Conservation (phyloP, 2,888 invertebrate species). For the Plebejus argus region DNA sequence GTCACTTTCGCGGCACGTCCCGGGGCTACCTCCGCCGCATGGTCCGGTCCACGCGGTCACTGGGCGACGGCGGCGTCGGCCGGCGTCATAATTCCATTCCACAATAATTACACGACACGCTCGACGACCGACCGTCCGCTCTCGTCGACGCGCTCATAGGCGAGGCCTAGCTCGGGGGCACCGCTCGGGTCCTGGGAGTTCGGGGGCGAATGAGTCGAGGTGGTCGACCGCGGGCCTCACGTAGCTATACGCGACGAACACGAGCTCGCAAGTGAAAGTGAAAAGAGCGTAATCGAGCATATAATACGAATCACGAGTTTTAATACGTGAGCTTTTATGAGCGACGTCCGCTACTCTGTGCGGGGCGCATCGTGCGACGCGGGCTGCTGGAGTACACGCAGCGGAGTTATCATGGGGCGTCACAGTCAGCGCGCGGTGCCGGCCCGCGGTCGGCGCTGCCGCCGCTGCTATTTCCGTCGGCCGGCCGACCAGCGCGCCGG, state of each 20-base stretch:
- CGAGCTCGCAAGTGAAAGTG: neutral
- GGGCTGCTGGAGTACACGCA: neutral
- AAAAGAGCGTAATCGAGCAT: neutral
- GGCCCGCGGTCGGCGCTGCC: neutral
- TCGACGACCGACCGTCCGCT: neutral
- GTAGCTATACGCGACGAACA: neutral
- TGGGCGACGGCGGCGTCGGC: neutral
- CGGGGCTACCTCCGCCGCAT: neutral
- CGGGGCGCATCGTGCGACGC: neutral
- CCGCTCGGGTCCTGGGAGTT: neutral
- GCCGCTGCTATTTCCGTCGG: slow-evolving; percentile 13
- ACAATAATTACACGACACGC: neutral
- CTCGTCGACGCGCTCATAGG: neutral
- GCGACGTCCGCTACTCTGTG: neutral
- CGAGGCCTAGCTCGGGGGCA: neutral
- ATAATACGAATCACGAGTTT: neutral
- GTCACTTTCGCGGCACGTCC: neutral
- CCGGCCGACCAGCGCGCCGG: neutral
- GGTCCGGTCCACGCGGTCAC: neutral
- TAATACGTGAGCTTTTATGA: neutral
- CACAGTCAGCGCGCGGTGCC: neutral
- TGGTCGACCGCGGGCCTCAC: neutral
- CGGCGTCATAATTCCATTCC: neutral
- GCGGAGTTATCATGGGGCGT: no score
- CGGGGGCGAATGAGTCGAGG: neutral